Evolutionary conservation across 2,797 vertebrate genomes (phyloP), one percentile per base, ranked within the genome.

Genomic region (Chrysocyon brachyurus): DNA sequence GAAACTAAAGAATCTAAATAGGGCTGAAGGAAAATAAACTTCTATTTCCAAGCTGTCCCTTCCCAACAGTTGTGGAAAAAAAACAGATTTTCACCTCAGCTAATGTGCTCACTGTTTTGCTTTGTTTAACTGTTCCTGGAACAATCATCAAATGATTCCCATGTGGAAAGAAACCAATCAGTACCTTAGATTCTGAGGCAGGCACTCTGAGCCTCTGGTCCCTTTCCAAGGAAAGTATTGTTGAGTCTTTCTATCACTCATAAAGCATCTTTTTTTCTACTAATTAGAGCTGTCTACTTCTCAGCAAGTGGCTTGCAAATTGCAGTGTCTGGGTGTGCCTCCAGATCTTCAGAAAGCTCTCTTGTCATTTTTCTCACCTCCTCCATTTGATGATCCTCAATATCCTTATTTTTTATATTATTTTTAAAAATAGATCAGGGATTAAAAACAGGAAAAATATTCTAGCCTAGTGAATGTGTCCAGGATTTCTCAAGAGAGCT

Each of bases 41-140:
- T 93, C 52, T 8, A 82, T 75, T 89, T 96, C 84, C 22, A 70
- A 89, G 52, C 12, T 61, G 59, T 96, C 21, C 56, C 90, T 97
- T 82, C 40, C 68, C 52, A 61, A 59, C 1, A 77, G 68, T 31
- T 82, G 40, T 54, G 31, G 40, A 56, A 97, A 84, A 68, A 19
- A 66, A 52, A 11, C 17, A 64, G 15, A 46, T 83, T 81, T 96
- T 83, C 86, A 83, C 31, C 57, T 63, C 31, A 40, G 28, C 46
- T 70, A 72, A 26, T 28, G 72, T 78, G 31, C 68, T 90, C 83
- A 19, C 40, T 77, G 17, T 85, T 75, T 77, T 40, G 22, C 31
- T 91, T 95, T 81, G 26, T 52, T 95, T 78, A 84, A 68, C 28
- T 96, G 36, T 79, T 77, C 16, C 78, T 92, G 63, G 92, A 92